Evolutionary conservation across 2,888 invertebrate genomes (phyloP).

Genomic region (Xylophagus ater): DNA sequence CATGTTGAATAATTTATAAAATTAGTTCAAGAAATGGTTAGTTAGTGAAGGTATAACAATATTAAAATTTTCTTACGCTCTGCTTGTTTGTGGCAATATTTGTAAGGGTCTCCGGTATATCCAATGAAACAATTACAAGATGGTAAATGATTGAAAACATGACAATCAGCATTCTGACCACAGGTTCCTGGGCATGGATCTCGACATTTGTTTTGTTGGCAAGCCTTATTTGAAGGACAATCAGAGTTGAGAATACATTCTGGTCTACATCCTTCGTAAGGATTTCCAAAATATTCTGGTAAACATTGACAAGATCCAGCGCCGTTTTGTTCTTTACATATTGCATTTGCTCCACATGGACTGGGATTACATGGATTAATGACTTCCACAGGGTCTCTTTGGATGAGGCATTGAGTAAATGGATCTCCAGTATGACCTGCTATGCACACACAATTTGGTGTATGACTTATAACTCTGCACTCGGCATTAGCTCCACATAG

Average conservation of each 20-base stretch:
- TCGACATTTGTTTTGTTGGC: slow-evolving; percentile 60
- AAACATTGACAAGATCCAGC: slow-evolving; percentile 59
- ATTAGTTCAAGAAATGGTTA: background rate
- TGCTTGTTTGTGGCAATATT: slow-evolving; percentile 45
- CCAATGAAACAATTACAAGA: slow-evolving; percentile 55
- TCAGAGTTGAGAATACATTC: slow-evolving; percentile 70
- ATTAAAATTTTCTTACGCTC: slow-evolving; percentile 39
- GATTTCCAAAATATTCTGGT: slow-evolving; percentile 52
- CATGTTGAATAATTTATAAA: background rate
- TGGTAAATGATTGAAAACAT: slow-evolving; percentile 59
- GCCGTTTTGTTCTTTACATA: slow-evolving; percentile 54
- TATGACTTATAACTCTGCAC: slow-evolving; percentile 48
- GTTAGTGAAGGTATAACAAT: background rate
- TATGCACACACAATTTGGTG: slow-evolving; percentile 45
- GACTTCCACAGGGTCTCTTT: slow-evolving; percentile 28
- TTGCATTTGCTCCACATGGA: slow-evolving; percentile 55
- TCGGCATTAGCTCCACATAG: slow-evolving; percentile 47
- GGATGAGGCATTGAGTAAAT: slow-evolving; percentile 43
- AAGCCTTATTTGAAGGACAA: slow-evolving; percentile 59
- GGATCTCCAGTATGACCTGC: slow-evolving; percentile 58
- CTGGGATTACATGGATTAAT: slow-evolving; percentile 47
- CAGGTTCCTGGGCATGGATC: slow-evolving; percentile 73
- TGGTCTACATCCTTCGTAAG: slow-evolving; percentile 62
- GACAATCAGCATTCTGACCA: slow-evolving; percentile 59
- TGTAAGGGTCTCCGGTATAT: slow-evolving; percentile 68